Evolutionary conservation across 1,140 invertebrate species (phyloP).

Genomic region (Euwallacea similis): DNA sequence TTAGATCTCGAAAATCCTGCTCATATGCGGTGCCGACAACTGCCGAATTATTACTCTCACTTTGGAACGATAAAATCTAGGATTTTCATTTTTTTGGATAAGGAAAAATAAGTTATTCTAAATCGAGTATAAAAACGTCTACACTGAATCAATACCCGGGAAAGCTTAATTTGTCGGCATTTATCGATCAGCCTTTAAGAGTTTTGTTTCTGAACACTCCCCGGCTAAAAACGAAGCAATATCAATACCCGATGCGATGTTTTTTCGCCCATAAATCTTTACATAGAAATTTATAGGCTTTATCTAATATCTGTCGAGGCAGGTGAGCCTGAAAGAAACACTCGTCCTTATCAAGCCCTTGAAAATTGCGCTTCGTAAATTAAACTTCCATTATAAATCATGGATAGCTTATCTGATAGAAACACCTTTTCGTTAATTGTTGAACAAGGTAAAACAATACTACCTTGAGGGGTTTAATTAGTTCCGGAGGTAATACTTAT

Average conservation of each 20-base stretch:
- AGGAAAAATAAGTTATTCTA: too few relatives aligned
- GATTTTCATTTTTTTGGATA: background rate
- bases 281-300: background rate
- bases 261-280: background rate
- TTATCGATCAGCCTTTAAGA: too few relatives aligned
- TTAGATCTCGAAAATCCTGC: too few relatives aligned
- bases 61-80: too few relatives aligned
- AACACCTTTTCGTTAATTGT: background rate
- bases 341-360: background rate
- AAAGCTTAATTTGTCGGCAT: too few relatives aligned
- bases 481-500: background rate
- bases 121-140: too few relatives aligned
- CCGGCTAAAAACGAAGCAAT: too few relatives aligned
- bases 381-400: constrained; percentile 4
- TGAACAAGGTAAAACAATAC: background rate
- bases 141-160: too few relatives aligned
- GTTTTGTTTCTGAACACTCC: too few relatives aligned
- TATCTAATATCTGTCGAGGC: background rate
- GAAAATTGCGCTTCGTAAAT: background rate
- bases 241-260: too few relatives aligned
- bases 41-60: too few relatives aligned
- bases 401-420: background rate
- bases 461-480: background rate
- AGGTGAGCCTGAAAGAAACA: background rate
- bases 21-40: too few relatives aligned